Evolutionary conservation across 2,797 vertebrate genomes (phyloP), one percentile per base, ranked within the genome.

Genomic region (Gymnopithys bicolor): DNA sequence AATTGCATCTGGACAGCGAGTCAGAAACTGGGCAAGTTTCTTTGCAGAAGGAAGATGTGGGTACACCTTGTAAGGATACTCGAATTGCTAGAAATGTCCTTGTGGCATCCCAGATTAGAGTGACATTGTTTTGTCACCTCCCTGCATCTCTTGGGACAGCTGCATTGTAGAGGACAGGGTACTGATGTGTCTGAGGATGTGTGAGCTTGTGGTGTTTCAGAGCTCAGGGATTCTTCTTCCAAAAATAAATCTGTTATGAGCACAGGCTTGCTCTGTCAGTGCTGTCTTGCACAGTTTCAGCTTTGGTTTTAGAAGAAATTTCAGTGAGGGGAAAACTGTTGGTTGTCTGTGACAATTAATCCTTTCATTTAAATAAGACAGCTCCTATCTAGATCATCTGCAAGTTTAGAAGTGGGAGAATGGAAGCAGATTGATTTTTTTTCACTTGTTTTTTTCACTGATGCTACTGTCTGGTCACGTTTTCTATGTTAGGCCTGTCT

Each of bases 261-360:
- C n/a, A 56, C 49, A 28, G 63, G 12, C 67, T 87, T 74, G 15
- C 25, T 67, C 58, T 90, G 69, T 71, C 85, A 62, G 46, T 0
- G 0, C 58, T 74, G 55, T 67, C 76, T 68, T 70, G 21, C 17
- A 2, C 13, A 22, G 62, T 55, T 70, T 33, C 66, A 71, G 24
- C 83, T 89, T 70, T 51, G 28, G 13, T 27, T 86, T 71, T 64
- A 84, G 69, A 62, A 78, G 55, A 62, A 80, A 86, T 53, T 66
- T 66, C 64, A 10, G 33, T n/a, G 49, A 92, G 35, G 19, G 60
- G 30, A 70, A 67, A 66, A 35, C 49, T 83, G 15, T 33, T 75
- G 41, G 13, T 21, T 55, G 30, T 70, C 64, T 69, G 12, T 78
- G 46, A 43, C 56, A 68, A n/a, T 94, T 79, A 73, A 69, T 80